Evolutionary conservation across 2,888 invertebrate species (phyloP).

Genomic region (Mimachlamys varia): DNA sequence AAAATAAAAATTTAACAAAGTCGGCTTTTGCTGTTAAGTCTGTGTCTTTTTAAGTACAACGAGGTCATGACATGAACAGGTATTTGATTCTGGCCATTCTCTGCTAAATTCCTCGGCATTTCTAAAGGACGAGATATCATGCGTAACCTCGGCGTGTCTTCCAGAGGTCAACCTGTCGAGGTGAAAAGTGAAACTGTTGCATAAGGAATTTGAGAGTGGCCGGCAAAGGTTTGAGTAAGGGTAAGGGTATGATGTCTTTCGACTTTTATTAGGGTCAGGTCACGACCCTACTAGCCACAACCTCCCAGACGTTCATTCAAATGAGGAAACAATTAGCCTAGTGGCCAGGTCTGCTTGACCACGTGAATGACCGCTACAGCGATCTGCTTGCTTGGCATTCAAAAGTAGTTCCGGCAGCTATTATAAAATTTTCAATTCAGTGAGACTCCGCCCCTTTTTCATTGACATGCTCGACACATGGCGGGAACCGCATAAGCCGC

Average conservation of each 20-base stretch:
- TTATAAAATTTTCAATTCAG: neutral
- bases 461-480: slow-evolving; percentile 27
- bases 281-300: neutral
- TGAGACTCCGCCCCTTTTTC: neutral
- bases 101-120: neutral
- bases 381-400: slow-evolving; percentile 9
- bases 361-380: slow-evolving; percentile 28
- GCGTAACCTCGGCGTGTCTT: neutral
- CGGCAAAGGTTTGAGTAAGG: neutral
- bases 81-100: neutral
- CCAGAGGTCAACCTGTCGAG: slow-evolving; percentile 11
- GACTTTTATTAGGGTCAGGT: slow-evolving; percentile 25
- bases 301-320: slow-evolving; percentile 25
- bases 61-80: neutral
- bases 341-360: slow-evolving; percentile 3
- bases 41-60: neutral
- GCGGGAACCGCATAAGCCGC: neutral
- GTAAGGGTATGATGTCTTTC: neutral
- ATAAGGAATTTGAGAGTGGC: slow-evolving; percentile 9
- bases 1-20: no score
- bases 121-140: neutral
- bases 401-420: slow-evolving; percentile 30
- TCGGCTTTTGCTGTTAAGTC: neutral
- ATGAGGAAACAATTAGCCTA: slow-evolving; percentile 29
- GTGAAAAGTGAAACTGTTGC: slow-evolving; percentile 26